Base-by-base conservation (phyloP, 2,113 vertebrate species). In the Chionodraco myersi region DNA sequence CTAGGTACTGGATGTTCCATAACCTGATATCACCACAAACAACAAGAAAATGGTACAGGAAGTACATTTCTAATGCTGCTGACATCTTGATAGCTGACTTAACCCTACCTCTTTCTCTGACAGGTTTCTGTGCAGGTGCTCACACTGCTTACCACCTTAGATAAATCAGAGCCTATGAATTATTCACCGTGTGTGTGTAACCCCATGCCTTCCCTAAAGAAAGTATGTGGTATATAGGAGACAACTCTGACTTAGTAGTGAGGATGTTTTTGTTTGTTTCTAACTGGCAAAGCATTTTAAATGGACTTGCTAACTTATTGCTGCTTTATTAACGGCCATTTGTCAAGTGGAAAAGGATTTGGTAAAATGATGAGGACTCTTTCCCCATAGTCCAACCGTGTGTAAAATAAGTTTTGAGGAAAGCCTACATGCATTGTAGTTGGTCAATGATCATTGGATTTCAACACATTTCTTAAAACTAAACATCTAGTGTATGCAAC, bases 101-200 rank as follows among this genome's bases (percentile, higher is more conserved):
- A 70, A 80, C 69, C 75, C 30, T 18, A 68, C 15, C 5, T 18
- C 10, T 21, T 54, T 30, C 0, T 34, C 45, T 41, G 57, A 72
- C 52, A 75, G 61, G 26, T 56, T 62, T 72, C 26, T 48, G n/a
- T 59, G 51, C 49, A 36, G 41, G 54, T 66, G n/a, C 54, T 48
- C 56, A 52, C 14, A 10, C 36, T 53, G 36, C 14, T 79, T 44
- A 63, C 62, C 67, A 36, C 48, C 34, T 47, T 34, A 52, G 53
- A 62, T 54, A 64, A 74, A 83, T 59, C 26, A 47, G 1, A 51
- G 12, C 6, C 12, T 14, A 26, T 56, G 21, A 71, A 59, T 89
- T 45, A 78, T 59, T 76, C 72, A 53, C 52, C 10, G 18, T 36
- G 15, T 74, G 53, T 71, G 26, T 61, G 34, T 61, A 65, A 69